Evolutionary conservation across 2,113 vertebrate species (phyloP).

Genomic region (Ursus arctos): DNA sequence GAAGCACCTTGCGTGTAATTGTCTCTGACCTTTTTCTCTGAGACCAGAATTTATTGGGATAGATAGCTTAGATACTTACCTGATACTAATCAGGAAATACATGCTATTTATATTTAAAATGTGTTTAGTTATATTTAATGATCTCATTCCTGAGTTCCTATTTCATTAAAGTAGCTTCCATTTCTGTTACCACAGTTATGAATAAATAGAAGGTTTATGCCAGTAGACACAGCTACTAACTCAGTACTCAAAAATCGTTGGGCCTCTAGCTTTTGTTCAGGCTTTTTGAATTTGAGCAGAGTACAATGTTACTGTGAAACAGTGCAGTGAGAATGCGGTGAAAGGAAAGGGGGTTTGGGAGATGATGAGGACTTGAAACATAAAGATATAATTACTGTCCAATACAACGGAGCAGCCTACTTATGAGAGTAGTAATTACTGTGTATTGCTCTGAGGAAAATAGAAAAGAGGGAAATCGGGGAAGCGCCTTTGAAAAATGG

Average conservation of each 20-base stretch:
- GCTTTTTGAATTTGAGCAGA: background rate
- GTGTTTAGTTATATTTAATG: constrained; percentile 72
- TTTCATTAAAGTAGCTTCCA: constrained; percentile 25
- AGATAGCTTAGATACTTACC: constrained; percentile 55
- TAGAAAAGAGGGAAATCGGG: background rate
- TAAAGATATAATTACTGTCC: background rate
- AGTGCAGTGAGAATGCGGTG: background rate
- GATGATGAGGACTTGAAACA: background rate
- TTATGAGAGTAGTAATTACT: background rate
- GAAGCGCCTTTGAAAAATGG: constrained; percentile 42
- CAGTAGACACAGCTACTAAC: constrained; percentile 35
- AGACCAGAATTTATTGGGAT: constrained; percentile 61
- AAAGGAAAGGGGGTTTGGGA: background rate
- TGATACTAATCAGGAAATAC: constrained; percentile 55
- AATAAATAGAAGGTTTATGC: constrained; percentile 64
- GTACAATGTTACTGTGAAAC: constrained; percentile 5
- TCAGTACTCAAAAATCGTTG: background rate
- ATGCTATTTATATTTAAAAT: constrained; percentile 76
- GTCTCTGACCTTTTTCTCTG: constrained; percentile 80
- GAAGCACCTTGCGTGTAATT: constrained; percentile 76
- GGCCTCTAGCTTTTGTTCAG: background rate
- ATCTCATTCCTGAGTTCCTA: constrained; percentile 64
- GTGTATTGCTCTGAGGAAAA: background rate
- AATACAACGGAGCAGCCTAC: background rate
- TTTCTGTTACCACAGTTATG: constrained; percentile 51